Evolutionary conservation across 2,888 invertebrate genomes (phyloP), one percentile per base, ranked within the genome.

Genomic region (Halictus quadricinctus): DNA sequence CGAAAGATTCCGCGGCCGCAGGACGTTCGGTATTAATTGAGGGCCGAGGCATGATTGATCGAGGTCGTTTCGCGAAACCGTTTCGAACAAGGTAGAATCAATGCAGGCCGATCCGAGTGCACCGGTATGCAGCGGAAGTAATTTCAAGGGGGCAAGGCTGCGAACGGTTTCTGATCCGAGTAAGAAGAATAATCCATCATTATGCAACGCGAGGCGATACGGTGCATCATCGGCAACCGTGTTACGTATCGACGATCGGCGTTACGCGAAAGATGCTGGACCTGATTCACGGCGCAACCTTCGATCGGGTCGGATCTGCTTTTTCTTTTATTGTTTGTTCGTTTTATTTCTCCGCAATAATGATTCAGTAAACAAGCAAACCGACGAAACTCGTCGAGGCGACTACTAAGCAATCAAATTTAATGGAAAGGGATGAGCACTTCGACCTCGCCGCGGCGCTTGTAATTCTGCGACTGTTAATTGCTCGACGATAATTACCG

Each of bases 111-210:
- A 29, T 7, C 29, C 29, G 15, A 36, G 29, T 72, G 50, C 29
- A 4, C 29, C 70, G 72, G 46, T 21, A 81, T 72, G 50, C 70
- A 79, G 81, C 21, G 85, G 86, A 87, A 87, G 83, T 83, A 66
- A 85, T 83, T 78, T 79, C 58, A 36, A 72, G 72, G 80, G 82
- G 66, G 64, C 86, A 87, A 88, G 84, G 83, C 29, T 54, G 50
- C 76, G 70, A 86, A 84, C 72, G 54, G 36, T 78, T 50, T 54
- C 36, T 74, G 69, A 54, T 41, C 43, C 66, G 18, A 13, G 21
- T 46, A 48, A 46, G 48, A 81, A 64, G 58, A 74, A 50, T 79
- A 43, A 73, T 74, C 66, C 66, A 66, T 64, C 66, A 43, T 79
- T 79, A 66, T 50, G 66, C 66, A 66, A 64, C 29, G 18, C 64